These are phyloP conservation scores for Clepsis dumicolana DNA, from an alignment of 2,888 invertebrate species.

Conservation along the genomic window DNA sequence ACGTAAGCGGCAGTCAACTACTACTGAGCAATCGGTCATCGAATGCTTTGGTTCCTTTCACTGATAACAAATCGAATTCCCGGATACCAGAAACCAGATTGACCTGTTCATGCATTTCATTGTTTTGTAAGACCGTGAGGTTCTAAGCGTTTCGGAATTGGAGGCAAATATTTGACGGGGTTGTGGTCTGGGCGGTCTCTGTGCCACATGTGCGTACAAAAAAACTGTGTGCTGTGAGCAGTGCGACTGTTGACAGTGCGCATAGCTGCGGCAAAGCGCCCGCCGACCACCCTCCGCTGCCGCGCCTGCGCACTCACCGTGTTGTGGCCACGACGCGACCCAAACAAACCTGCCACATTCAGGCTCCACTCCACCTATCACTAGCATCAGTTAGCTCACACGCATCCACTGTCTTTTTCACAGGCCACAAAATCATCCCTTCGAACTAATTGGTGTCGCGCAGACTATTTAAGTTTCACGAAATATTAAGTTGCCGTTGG, in stretches of 20 bases:
- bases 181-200: conserved; percentile 76
- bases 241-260: conserved; percentile 81
- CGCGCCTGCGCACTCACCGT: conserved; percentile 9
- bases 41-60: conserved; percentile 48
- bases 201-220: conserved; percentile 75
- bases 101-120: conserved; percentile 65
- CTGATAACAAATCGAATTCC: conserved; percentile 54
- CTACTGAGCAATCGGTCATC: neutral
- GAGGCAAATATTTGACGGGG: conserved; percentile 81
- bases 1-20: neutral
- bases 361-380: conserved; percentile 1
- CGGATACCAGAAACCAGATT: conserved; percentile 56
- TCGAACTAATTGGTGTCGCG: conserved; percentile 10
- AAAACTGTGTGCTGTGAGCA: conserved; percentile 74
- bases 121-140: conserved; percentile 69
- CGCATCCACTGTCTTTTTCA: neutral
- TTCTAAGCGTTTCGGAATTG: conserved; percentile 81
- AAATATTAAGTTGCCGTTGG: conserved; percentile 6
- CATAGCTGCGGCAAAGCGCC: conserved; percentile 76
- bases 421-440: neutral
- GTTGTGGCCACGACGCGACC: neutral
- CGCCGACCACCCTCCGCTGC: conserved; percentile 70
- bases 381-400: conserved; percentile 1
- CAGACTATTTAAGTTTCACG: conserved; percentile 14
- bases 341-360: conserved; percentile 9